Conservation (phyloP, 35 echinoderm and acorn worm genomes). For the Strongylocentrotus purpuratus region DNA sequence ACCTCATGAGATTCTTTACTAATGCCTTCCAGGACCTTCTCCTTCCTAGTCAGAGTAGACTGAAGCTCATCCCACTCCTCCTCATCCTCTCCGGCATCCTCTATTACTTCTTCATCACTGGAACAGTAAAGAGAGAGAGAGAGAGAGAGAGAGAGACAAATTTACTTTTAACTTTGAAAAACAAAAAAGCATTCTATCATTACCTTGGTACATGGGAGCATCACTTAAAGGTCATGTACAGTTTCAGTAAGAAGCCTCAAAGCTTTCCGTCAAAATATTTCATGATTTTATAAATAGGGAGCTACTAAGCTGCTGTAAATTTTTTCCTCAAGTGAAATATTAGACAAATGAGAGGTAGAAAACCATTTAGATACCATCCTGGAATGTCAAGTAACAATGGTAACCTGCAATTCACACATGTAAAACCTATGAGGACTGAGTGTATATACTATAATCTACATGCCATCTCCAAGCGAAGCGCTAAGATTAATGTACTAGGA, state of each 20-base stretch:
- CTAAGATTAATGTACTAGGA: too few relatives aligned
- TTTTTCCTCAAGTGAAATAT: too few relatives aligned
- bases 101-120: conserved; percentile 61
- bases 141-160: neutral
- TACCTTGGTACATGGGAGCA: neutral
- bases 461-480: too few relatives aligned
- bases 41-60: conserved; percentile 81
- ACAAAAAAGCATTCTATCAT: neutral
- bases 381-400: too few relatives aligned
- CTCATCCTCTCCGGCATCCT: conserved; percentile 76
- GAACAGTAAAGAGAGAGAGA: neutral
- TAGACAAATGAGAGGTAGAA: too few relatives aligned
- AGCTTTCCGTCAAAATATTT: neutral
- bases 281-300: neutral
- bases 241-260: neutral
- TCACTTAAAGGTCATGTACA: neutral
- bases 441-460: too few relatives aligned
- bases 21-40: conserved; percentile 90
- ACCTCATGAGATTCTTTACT: conserved; percentile 90
- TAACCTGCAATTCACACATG: too few relatives aligned
- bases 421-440: too few relatives aligned
- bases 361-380: too few relatives aligned
- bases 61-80: conserved; percentile 93
- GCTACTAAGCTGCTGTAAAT: too few relatives aligned
- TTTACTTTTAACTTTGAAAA: neutral